A percentile compares a stretch with the other conserved stretches of the same genome.
Evolutionary conservation across 2,113 vertebrate genomes (phyloP).

Genomic region (Alligator sinensis): DNA sequence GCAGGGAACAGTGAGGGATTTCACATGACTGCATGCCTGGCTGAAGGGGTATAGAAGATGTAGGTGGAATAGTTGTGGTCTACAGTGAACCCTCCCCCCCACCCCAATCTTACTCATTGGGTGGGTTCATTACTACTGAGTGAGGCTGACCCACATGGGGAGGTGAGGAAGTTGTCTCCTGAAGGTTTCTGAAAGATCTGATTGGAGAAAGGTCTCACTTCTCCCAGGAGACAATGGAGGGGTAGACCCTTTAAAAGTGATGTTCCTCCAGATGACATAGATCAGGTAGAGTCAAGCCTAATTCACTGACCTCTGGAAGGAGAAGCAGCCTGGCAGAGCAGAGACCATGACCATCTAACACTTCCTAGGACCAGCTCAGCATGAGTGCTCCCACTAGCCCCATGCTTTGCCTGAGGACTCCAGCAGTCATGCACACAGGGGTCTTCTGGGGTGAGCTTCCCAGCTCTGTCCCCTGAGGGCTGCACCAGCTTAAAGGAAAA

Average conservation of each 20-base stretch:
- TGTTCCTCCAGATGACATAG: neutral
- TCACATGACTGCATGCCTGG: neutral
- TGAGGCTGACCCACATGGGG: neutral
- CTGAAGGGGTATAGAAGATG: too few relatives aligned
- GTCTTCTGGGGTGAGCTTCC: neutral
- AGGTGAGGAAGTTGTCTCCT: neutral
- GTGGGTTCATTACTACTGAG: neutral
- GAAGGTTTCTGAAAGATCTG: neutral
- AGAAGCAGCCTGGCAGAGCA: too few relatives aligned
- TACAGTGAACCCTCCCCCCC: too few relatives aligned
- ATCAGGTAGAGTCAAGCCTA: neutral
- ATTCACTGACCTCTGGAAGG: neutral
- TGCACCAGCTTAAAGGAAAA: neutral
- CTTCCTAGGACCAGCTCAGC: too few relatives aligned
- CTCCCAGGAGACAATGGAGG: neutral
- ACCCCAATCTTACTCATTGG: neutral
- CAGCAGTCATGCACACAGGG: neutral
- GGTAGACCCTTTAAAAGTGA: neutral
- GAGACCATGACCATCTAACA: neutral
- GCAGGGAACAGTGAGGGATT: neutral
- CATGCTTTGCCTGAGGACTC: neutral
- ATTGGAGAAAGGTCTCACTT: neutral
- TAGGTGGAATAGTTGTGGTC: too few relatives aligned
- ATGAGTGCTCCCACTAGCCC: neutral
- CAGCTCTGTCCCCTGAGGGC: neutral